A percentile compares a stretch with the other conserved stretches of the same genome.
These are phyloP conservation scores for Corynorhinus townsendii DNA, from an alignment of 2,113 vertebrate species.

Conservation along the genomic window DNA sequence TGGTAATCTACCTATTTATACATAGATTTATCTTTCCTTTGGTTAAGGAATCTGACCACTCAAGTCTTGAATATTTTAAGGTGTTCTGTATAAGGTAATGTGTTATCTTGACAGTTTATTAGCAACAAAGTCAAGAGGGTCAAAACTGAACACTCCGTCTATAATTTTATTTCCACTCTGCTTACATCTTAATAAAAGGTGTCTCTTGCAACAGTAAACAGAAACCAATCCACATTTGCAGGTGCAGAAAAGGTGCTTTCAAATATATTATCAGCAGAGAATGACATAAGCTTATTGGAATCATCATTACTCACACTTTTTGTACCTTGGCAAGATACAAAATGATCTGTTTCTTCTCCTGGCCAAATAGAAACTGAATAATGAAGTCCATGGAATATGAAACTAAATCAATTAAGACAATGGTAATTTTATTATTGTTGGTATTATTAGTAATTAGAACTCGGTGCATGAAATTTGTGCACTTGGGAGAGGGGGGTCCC, in stretches of 20 bases:
- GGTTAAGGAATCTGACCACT: slow-evolving; percentile 72
- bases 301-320: not conserved
- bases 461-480: too few species aligned
- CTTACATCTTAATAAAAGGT: slow-evolving; percentile 73
- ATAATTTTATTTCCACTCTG: slow-evolving; percentile 64
- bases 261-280: slow-evolving; percentile 44
- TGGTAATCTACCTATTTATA: slow-evolving; percentile 75
- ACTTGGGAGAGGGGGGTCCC: too few species aligned
- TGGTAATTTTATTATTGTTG: not conserved
- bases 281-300: slow-evolving; percentile 17
- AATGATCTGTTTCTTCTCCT: slow-evolving; percentile 32
- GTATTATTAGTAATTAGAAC: not conserved
- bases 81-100: slow-evolving; percentile 71
- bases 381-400: not conserved
- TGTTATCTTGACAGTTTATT: slow-evolving; percentile 78
- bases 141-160: slow-evolving; percentile 68
- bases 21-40: slow-evolving; percentile 73
- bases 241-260: slow-evolving; percentile 45
- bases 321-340: slow-evolving; percentile 9
- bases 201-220: slow-evolving; percentile 66
- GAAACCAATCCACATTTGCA: slow-evolving; percentile 63
- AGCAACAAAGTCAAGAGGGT: slow-evolving; percentile 76
- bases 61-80: slow-evolving; percentile 75
- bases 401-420: not conserved
- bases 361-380: not conserved